Base-by-base conservation (phyloP, 2,888 invertebrate genomes). In the Tipula lateralis region DNA sequence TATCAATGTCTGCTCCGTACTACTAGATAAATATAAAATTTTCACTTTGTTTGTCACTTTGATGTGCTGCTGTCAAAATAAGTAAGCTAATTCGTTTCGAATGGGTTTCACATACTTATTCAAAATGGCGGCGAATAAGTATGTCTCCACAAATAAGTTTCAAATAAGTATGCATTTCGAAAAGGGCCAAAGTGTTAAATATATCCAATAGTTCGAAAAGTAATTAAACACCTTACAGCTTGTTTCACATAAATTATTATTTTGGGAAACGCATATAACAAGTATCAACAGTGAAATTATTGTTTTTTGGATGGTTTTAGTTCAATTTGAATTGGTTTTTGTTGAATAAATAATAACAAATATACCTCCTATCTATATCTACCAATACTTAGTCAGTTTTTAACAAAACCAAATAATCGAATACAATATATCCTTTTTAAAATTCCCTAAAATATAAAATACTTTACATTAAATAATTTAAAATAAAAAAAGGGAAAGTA, bases 291-390 rank as follows among this genome's bases (percentile, higher is more conserved):
- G 44, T 30, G 19, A 66, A 82, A 7, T 9, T 12, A 29, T 19
- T 32, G 24, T n/a, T 80, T 19, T 34, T 80, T 88, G 88, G 84
- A 87, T 88, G 85, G 4, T 36, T 36, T 32, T 39, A 36, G n/a
- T 24, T 66, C 66, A 66, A 24, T 66, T 24, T 7, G 1, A 66
- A 66, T 66, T 66, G 19, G 12, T 66, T 66, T 66, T 19, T 19
- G 16, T 19, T 16, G 81, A 81, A 29, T 81, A 83, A 83, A 32
- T 29, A 0, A 44, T 44, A 6, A n/a, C 0, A 44, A 44, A 16
- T 44, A 3, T 44, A n/a, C 16, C 9, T 44, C 16, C 44, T 16
- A 16, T 16, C 44, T 16, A 44, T 7, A 44, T 44, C 16, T 1
- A 19, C 16, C 44, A 44, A 4, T 44, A 5, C 6, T 5, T 9